Evolutionary conservation across 2,888 invertebrate species (phyloP), one percentile per base, ranked within the genome.

Genomic region (Standfussiana lucernea): DNA sequence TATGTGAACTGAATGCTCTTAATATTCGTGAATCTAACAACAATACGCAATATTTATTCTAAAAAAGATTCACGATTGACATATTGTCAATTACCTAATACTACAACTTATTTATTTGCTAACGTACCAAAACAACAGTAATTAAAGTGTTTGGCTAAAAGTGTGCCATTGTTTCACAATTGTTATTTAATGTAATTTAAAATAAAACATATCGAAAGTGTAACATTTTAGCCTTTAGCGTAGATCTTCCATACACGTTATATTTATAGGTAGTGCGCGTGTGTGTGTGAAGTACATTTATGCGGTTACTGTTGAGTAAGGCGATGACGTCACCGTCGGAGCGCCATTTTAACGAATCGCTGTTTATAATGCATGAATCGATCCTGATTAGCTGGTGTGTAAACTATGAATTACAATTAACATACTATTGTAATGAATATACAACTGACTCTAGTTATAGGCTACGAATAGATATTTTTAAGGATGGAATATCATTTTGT

Each of bases 401-500:
- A 93, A 90, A 93, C 94, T 93, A 92, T 92, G 84, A 90, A 92
- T 92, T 92, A 93, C 90, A 93, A 92, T 92, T 93, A 91, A 91
- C 90, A 88, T 90, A 91, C 87, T 93, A 93, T 92, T 91, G 91
- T 93, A 94, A 93, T 93, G 91, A 94, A 93, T 96, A 95, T 96
- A 96, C 95, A 96, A 96, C 94, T 95, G 95, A 96, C 94, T 94
- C 92, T 96, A 96, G 95, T 94, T 93, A 91, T 96, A 96, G 95
- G 95, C 89, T 96, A 96, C 92, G 93, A 92, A 94, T 95, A 95
- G 92, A 93, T 95, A 95, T 94, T 92, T 94, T 91, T 95, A 95
- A 95, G 94, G 90, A 92, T 93, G 93, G 94, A 95, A 94, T 96
- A 96, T 96, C 96, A 96, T 96, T 96, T 96, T 96, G 95, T 96